A percentile compares a stretch with the other conserved stretches of the same genome.
Evolutionary conservation across 2,113 vertebrate genomes (phyloP).

Genomic region (Cryptomyrus ogoouensis): DNA sequence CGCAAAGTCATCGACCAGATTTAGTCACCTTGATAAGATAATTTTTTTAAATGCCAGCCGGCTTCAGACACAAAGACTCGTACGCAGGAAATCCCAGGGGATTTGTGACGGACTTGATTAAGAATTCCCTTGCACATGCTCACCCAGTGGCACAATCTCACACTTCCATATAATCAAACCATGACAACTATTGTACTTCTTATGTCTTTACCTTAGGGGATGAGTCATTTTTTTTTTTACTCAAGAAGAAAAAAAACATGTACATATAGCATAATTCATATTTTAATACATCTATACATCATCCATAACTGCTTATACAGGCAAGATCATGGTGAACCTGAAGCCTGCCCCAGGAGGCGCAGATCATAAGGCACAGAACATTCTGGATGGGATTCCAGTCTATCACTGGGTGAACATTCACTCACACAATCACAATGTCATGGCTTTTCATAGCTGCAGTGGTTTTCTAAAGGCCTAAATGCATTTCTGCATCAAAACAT

Average conservation of each 20-base stretch:
- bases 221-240: background rate
- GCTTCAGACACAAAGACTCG: background rate
- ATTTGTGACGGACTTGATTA: background rate
- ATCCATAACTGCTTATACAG: background rate
- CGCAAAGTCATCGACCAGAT: background rate
- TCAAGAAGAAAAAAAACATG: background rate
- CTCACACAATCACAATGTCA: background rate
- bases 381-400: background rate
- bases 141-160: background rate
- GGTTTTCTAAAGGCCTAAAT: background rate
- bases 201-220: background rate
- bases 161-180: background rate
- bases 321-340: background rate
- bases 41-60: background rate
- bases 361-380: background rate
- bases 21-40: slow-evolving; percentile 5
- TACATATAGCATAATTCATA: background rate
- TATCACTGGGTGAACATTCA: background rate
- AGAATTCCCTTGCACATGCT: background rate
- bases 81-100: background rate
- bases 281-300: background rate
- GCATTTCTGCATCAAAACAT: background rate
- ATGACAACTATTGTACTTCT: background rate
- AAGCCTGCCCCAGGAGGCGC: background rate
- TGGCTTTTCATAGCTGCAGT: background rate